Evolutionary conservation across 2,113 vertebrate genomes (phyloP).

Genomic region (Neofelis nebulosa): DNA sequence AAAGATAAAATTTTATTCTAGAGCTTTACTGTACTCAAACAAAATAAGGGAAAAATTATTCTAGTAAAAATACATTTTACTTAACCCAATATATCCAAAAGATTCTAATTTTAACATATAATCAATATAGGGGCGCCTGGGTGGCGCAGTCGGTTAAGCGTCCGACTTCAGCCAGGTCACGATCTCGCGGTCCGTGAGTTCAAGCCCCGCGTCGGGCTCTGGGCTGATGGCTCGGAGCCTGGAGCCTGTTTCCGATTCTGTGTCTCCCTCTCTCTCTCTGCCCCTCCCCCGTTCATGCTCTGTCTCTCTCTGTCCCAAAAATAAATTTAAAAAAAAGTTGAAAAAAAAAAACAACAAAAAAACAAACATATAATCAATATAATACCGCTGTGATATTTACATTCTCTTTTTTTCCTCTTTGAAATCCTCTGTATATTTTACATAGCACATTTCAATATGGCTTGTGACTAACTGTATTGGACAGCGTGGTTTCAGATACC

Average conservation of each 20-base stretch:
- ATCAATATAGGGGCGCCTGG: too few relatives aligned
- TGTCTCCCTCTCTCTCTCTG: too few relatives aligned
- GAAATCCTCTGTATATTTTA: neutral
- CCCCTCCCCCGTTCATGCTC: too few relatives aligned
- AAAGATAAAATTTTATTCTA: neutral
- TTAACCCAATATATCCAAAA: neutral
- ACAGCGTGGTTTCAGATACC: neutral
- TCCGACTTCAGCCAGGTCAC: too few relatives aligned
- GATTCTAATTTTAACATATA: constrained; percentile 1
- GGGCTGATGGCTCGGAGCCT: too few relatives aligned
- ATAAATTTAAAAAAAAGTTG: too few relatives aligned
- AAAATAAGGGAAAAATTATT: neutral
- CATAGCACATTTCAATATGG: neutral
- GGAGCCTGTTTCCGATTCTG: too few relatives aligned
- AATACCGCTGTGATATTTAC: neutral
- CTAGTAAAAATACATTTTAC: neutral
- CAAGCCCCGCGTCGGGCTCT: too few relatives aligned
- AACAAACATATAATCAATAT: neutral
- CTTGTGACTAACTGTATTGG: neutral
- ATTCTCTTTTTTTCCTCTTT: neutral
- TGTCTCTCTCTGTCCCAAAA: too few relatives aligned
- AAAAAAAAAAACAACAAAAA: too few relatives aligned
- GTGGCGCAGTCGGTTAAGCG: too few relatives aligned
- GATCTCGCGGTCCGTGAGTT: too few relatives aligned
- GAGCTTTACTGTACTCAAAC: neutral